Percentiles rank a stretch among this genome's conserved stretches.
phyloP scores from a whole-genome alignment of 2,797 vertebrate species.

The Hylomyscus alleni region DNA sequence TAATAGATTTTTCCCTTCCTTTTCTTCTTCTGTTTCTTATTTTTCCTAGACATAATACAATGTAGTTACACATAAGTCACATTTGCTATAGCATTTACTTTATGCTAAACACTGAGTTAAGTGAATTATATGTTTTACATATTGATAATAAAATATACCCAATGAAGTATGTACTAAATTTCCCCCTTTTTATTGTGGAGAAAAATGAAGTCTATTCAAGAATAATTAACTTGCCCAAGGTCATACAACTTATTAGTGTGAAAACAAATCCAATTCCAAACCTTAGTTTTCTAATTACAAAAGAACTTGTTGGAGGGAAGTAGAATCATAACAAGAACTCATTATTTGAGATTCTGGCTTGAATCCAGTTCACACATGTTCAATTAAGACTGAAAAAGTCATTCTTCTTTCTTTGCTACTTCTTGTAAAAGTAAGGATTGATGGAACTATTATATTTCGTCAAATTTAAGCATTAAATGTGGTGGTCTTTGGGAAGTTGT shows the following conservation, averaged over 20 bases:
- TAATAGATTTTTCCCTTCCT: not conserved
- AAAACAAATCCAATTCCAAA: constrained; percentile 48
- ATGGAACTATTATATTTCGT: not conserved
- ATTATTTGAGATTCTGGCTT: constrained; percentile 5
- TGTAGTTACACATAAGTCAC: not conserved
- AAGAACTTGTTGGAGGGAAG: constrained; percentile 15
- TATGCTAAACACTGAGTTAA: not conserved
- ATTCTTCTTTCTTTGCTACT: not conserved
- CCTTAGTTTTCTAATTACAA: not conserved
- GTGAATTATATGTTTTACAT: not conserved
- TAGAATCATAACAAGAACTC: not conserved
- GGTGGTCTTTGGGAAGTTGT: not conserved
- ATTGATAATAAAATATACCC: not conserved
- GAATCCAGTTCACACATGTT: not conserved
- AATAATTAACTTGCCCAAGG: constrained; percentile 16
- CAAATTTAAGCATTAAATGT: not conserved
- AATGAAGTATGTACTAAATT: not conserved
- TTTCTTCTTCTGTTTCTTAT: not conserved
- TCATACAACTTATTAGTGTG: not conserved
- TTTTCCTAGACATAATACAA: not conserved
- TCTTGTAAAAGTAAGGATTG: not conserved
- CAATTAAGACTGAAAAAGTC: not conserved
- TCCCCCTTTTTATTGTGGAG: not conserved
- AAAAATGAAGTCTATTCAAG: not conserved
- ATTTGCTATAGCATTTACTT: not conserved